phyloP scores from a whole-genome alignment of 2,888 invertebrate species.

The Papilio protenor region DNA sequence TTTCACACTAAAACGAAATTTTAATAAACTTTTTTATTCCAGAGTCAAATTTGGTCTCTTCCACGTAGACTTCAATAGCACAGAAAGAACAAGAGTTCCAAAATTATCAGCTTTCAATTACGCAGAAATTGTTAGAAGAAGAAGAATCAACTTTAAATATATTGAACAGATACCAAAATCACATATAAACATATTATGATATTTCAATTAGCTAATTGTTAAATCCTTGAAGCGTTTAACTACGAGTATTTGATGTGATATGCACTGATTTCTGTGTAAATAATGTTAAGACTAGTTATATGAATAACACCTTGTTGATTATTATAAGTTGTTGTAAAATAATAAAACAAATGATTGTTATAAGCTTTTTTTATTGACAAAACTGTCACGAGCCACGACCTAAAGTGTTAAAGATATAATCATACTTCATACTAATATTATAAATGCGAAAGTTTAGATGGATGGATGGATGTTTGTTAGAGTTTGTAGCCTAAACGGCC shows the following conservation, averaged over 20 bases:
- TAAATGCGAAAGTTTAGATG: too few relatives aligned
- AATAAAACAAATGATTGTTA: constrained; percentile 39
- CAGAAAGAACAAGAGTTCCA: constrained; percentile 71
- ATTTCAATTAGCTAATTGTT: constrained; percentile 30
- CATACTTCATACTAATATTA: too few relatives aligned
- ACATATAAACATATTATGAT: constrained; percentile 52
- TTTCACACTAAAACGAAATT: background rate
- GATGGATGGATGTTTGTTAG: too few relatives aligned
- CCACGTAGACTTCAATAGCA: constrained; percentile 74
- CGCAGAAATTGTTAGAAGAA: constrained; percentile 69
- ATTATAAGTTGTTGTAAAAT: constrained; percentile 31
- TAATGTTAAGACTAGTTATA: constrained; percentile 41
- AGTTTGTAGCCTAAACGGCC: too few relatives aligned
- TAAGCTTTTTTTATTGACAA: background rate
- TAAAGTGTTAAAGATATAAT: too few relatives aligned
- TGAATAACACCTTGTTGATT: constrained; percentile 32
- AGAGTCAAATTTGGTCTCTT: constrained; percentile 79
- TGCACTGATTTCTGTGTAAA: constrained; percentile 35
- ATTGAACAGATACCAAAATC: constrained; percentile 55
- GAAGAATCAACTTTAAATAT: constrained; percentile 69
- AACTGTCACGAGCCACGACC: background rate
- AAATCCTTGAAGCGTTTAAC: constrained; percentile 36
- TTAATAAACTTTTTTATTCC: constrained; percentile 53
- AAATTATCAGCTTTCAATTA: constrained; percentile 76
- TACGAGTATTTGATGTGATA: constrained; percentile 40